phyloP scores from a whole-genome alignment of 2,113 vertebrate species.

The Lycaon pictus region DNA sequence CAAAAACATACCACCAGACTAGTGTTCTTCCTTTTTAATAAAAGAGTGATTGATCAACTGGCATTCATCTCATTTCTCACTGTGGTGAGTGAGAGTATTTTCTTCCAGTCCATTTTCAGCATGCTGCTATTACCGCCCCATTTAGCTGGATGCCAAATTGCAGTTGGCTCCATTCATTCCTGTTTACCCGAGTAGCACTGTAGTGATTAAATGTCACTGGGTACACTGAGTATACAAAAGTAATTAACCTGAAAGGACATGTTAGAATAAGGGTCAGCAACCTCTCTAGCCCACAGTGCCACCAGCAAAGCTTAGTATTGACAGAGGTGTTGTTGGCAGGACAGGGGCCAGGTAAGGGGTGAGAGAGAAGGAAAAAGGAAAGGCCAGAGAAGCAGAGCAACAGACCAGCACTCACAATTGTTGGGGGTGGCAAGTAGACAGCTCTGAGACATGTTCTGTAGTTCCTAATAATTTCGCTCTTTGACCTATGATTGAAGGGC shows the following conservation, averaged over 20 bases:
- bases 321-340: conserved; percentile 45
- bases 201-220: conserved; percentile 83
- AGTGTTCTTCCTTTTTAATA: conserved; percentile 58
- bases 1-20: neutral
- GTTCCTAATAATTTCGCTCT: neutral
- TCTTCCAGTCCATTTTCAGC: conserved; percentile 59
- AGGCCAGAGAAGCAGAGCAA: neutral
- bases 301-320: conserved; percentile 51
- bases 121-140: conserved; percentile 52
- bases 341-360: neutral
- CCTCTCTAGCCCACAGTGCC: conserved; percentile 70
- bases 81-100: conserved; percentile 57
- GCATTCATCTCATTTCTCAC: conserved; percentile 49
- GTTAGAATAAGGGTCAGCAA: conserved; percentile 81
- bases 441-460: neutral
- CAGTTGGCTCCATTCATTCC: conserved; percentile 71
- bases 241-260: conserved; percentile 82
- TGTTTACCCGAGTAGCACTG: conserved; percentile 69
- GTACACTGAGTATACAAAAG: conserved; percentile 78
- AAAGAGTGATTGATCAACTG: conserved; percentile 57
- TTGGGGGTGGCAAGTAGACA: neutral
- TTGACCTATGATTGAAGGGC: neutral
- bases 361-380: neutral
- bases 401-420: neutral
- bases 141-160: conserved; percentile 71